These are phyloP conservation scores for Spisula subtruncata DNA, from an alignment of 2,888 invertebrate species.

Conservation along the genomic window DNA sequence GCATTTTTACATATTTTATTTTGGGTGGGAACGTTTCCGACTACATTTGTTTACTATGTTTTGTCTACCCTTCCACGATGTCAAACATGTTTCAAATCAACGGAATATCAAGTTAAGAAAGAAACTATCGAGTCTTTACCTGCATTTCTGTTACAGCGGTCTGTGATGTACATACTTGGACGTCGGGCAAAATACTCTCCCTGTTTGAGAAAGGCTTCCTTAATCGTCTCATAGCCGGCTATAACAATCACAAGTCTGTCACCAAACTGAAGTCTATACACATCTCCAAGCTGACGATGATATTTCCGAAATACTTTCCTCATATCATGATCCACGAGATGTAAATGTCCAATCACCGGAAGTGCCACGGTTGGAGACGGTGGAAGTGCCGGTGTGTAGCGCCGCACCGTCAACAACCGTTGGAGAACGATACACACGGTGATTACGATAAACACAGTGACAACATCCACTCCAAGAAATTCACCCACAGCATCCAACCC, in stretches of 20 bases:
- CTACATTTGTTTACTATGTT: too few relatives aligned
- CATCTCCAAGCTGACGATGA: conserved; percentile 43
- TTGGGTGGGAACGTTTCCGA: too few relatives aligned
- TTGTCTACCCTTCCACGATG: too few relatives aligned
- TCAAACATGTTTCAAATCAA: too few relatives aligned
- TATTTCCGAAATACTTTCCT: conserved; percentile 38
- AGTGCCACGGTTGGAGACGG: conserved; percentile 44
- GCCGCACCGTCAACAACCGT: background rate
- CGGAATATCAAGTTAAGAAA: background rate
- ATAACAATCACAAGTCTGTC: conserved; percentile 32
- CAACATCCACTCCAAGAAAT: background rate
- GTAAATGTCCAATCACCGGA: conserved; percentile 57
- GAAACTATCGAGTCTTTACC: background rate
- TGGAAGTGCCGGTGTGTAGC: conserved; percentile 43
- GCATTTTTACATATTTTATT: too few relatives aligned
- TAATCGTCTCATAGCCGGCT: conserved; percentile 47
- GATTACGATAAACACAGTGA: conserved; percentile 3
- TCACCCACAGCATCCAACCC: background rate
- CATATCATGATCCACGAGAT: conserved; percentile 45
- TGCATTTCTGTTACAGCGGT: conserved; percentile 25
- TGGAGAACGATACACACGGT: conserved; percentile 40
- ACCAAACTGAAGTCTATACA: conserved; percentile 52
- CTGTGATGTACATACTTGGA: conserved; percentile 30
- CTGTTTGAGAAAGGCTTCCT: conserved; percentile 52
- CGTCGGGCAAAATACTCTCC: conserved; percentile 43